A percentile compares a stretch with the other conserved stretches of the same genome.
Conservation (phyloP, 2,888 invertebrate genomes). For the Physocephala rufipes region DNA sequence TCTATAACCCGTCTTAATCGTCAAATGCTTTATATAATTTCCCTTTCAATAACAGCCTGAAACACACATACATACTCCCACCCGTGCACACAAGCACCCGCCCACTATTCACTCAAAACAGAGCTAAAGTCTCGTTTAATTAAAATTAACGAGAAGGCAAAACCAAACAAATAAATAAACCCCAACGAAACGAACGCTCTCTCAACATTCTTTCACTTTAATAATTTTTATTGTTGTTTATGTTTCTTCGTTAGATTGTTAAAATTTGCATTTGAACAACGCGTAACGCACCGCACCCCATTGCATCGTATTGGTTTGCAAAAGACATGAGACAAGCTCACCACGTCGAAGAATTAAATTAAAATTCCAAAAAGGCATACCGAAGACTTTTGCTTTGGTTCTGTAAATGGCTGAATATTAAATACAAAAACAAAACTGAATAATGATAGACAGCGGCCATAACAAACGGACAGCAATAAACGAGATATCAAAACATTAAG, state of each 20-base stretch:
- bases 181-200: not conserved
- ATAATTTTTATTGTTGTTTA: too few species aligned
- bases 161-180: too few species aligned
- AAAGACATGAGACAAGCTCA: conserved; percentile 9
- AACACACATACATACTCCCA: not conserved
- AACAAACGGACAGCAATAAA: conserved; percentile 4
- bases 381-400: not conserved
- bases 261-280: conserved; percentile 5
- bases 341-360: not conserved
- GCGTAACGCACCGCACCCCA: not conserved
- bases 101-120: not conserved
- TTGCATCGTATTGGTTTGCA: not conserved
- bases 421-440: not conserved
- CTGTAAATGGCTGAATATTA: not conserved
- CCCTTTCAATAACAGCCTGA: not conserved
- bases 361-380: not conserved
- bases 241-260: not conserved
- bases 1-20: not conserved
- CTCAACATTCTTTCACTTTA: not conserved
- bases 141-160: not conserved
- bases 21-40: not conserved
- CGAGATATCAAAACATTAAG: not conserved
- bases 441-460: too few species aligned
- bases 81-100: not conserved
- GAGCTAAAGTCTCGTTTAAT: not conserved